Base-by-base conservation (phyloP, 1,140 invertebrate genomes). In the Telenomus remus region DNA sequence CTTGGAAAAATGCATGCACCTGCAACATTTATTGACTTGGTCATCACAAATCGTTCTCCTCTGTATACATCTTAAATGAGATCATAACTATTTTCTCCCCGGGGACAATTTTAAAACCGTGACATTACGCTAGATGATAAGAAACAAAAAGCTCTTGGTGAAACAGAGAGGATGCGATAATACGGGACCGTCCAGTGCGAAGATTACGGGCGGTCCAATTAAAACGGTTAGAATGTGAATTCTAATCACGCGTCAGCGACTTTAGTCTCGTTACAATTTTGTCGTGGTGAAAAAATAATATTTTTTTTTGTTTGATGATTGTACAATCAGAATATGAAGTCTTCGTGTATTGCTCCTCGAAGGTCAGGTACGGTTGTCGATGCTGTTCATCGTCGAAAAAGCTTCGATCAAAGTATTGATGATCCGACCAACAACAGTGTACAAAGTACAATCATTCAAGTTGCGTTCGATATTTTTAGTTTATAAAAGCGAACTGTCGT, bases 271-370 rank as follows among this genome's bases (percentile, higher is more conserved):
- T 42, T 60, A 65, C n/a, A 73, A 73, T 55, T 60, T 65, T 37
- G 49, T n/a, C 56, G 50, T 61, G 34, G 16, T 73, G 61, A 50
- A 66, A 65, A 73, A 60, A 72, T 64, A 72, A 72, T 54, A 64
- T 27, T 27, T 27, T 65, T 49, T 66, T 39, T 73, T 61, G 63
- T 66, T 73, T 73, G 19, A 73, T 73, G 70, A 73, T 73, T 73
- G 70, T 73, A 66, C 70, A 73, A 73, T 66, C 70, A 60, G 70
- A 66, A 73, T 73, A 73, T 66, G 61, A 73, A 76, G 65, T 76
- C 65, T 70, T 69, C 65, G 39, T 70, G 39, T 70, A 76, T 76
- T 76, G 65, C 65, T 76, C 60, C 73, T 76, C 55, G 61, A 65
- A 69, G 65, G 47, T 76, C 73, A 76, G 73, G 73, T 76, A 76